Conservation (phyloP, 2,797 vertebrate species). For the Aselliscus stoliczkanus region DNA sequence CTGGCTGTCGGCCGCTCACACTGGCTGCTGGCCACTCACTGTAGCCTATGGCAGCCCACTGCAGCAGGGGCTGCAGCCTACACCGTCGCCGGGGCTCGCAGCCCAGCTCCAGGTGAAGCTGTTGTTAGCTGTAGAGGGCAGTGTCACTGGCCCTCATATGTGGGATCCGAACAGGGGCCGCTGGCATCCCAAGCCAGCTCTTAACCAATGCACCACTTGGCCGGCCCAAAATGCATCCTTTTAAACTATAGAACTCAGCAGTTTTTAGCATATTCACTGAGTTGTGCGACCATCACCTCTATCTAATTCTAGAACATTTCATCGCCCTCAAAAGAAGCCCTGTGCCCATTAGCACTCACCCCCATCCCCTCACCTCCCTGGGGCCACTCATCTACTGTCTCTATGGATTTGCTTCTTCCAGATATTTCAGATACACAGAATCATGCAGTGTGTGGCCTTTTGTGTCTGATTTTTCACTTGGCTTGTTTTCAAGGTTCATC, state of each 20-base stretch:
- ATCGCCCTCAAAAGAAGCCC: not conserved
- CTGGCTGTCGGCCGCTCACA: too few species aligned
- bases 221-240: too few species aligned
- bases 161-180: too few species aligned
- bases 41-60: too few species aligned
- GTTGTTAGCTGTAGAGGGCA: too few species aligned
- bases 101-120: too few species aligned
- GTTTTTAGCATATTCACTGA: not conserved
- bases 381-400: not conserved
- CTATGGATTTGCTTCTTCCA: not conserved
- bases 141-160: too few species aligned
- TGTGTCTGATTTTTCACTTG: not conserved
- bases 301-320: not conserved
- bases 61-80: too few species aligned
- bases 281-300: not conserved
- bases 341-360: not conserved
- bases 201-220: too few species aligned
- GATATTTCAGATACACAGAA: not conserved
- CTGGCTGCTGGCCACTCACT: too few species aligned
- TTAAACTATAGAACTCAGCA: not conserved
- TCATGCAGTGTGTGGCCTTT: not conserved
- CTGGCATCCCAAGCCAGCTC: too few species aligned
- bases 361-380: not conserved
- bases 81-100: too few species aligned
- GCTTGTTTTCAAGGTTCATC: not conserved